Base-by-base conservation (phyloP, 2,113 vertebrate species). In the Dasypus novemcinctus region DNA sequence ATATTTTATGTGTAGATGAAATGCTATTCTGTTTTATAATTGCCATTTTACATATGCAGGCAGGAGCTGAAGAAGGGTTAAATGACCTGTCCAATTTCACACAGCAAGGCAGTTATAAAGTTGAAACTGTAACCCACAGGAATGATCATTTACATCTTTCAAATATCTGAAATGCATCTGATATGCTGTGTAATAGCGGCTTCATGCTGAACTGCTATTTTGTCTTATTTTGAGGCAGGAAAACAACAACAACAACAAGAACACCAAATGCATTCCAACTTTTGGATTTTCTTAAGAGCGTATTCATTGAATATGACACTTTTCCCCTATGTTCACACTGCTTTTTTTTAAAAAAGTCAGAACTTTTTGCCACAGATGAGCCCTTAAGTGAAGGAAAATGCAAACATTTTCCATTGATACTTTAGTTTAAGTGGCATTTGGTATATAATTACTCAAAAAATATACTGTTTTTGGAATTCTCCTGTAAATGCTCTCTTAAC, bases 391-490 rank as follows among this genome's bases (percentile, higher is more conserved):
- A 93, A 85, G 59, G 20, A 82, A 96, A 97, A 95, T 8, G 18
- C 8, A 87, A 29, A 86, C 6, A 90, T 88, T 90, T 94, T 96
- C 54, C 54, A 88, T 95, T n/a, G 23, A 84, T 68, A 52, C 15
- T 87, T 87, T 52, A 63, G 54, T 93, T 93, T 49, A 90, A 97
- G 61, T 81, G 43, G 29, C 25, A 82, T 68, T 90, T 63, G 85
- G 29, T 69, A 79, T 43, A 61, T 90, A 97, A 92, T 95, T 94
- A 95, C 38, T 95, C 64, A 92, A 96, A 93, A 57, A 95, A 75
- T 69, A 57, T 4, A 82, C n/a, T 78, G 27, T 33, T 78, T 90
- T 84, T 90, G 33, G 29, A 82, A 93, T 81, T 75, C 25, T 72
- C 3, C 10, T 54, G 20, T 76, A 95, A 92, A 74, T 82, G 0